Evolutionary conservation across 2,888 invertebrate genomes (phyloP), one percentile per base, ranked within the genome.

Genomic region (Scrobipalpa costella): DNA sequence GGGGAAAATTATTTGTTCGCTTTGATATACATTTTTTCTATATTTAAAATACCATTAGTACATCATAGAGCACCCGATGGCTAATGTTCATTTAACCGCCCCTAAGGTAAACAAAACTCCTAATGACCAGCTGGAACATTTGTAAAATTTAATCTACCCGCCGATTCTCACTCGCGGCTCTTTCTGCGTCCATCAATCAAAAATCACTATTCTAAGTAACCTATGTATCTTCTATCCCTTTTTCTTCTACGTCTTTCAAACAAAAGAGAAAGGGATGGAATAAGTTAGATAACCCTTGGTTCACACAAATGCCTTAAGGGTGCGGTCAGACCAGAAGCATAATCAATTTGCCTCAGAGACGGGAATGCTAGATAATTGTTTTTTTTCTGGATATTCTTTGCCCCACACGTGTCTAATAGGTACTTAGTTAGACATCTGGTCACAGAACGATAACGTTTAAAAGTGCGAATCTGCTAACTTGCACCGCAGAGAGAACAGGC

Each of bases 141-240:
- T 67, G 66, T 65, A 68, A 63, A 63, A 77, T 81, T 83, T 73
- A 84, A 84, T 84, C 81, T 76, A 77, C 50, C 63, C 72, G 68
- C 59, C 27, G 60, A 49, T 77, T 76, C 74, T 75, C 74, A 73
- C 78, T 83, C 66, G 76, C 74, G 78, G 79, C 78, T 71, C 67
- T 76, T 75, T 72, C 67, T 67, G 63, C 72, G 70, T 72, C 74
- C 83, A 86, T 86, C 81, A 85, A 86, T 86, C 86, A 86, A 79
- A 71, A 72, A 75, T 74, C 67, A 69, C 73, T 63, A 59, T 59
- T 40, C 27, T 59, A 40, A 57, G 15, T 55, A 38, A 9, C 57
- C 38, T 57, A 59, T 40, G 55, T 34, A 2, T 59, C 50, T 36
- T 34, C 34, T 49, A 15, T 49, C 61, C 19, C 17, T 17, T 5